Base-by-base conservation (phyloP, 92 coral and sea anemone species). In the Porites cylindrica region DNA sequence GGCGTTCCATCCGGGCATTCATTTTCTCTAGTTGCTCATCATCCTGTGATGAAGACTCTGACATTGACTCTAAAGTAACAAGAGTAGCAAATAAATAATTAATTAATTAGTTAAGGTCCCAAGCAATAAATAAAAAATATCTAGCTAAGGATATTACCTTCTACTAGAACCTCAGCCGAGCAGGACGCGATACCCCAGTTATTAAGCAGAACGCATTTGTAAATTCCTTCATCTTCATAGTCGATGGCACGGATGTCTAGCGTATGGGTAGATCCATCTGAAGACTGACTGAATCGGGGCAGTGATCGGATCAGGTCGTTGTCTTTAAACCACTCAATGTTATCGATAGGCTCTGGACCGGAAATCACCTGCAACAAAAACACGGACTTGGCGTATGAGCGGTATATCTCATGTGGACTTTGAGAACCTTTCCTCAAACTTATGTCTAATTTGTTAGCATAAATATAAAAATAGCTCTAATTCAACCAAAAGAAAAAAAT, bases 301-400 rank as follows among this genome's bases (percentile, higher is more conserved):
- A 69, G 94, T 51, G 83, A 86, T 51, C 90, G 98, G 64, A 95
- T 76, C 29, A 97, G 82, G 65, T 95, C 97, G 62, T 97, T 96
- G 64, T 96, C 98, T 80, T 97, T 97, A 85, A 95, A 97, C 99
- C 99, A 97, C 83, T 97, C 99, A 10, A 95, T 93, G 63, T 97
- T 92, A 70, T 90, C 92, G 58, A 95, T 85, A 29, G 85, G 76
- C 61, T 95, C 96, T 4, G 92, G 94, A 16, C 98, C 98, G 10
- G 98, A 93, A 5, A 77, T 85, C 75, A 95, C 93, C 78, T 92
- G 79, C 43, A 82, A 43, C 20, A 43, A 21, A 54, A 66, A 53
- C 81, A 78, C 0, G 29, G 13, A 23, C 14, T 47, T 20, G 38
- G 51, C 18, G 53, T 26, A 50, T 8, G 14, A 54, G 60, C 61